Conservation (phyloP, 37 sponge, comb jelly and placozoan genomes). For the Agelas oroides region DNA sequence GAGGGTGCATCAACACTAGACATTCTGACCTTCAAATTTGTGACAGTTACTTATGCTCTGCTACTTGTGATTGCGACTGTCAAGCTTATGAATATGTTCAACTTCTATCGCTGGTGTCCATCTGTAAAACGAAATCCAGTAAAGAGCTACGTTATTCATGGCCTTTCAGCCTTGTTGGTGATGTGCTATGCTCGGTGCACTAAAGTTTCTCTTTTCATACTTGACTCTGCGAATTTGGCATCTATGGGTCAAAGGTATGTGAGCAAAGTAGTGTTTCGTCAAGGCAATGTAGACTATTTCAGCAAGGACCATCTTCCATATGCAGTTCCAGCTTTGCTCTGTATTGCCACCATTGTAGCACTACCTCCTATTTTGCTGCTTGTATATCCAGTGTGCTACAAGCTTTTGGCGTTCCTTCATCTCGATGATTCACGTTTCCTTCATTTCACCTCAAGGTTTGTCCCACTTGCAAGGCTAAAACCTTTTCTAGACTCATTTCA, state of each 20-base stretch:
- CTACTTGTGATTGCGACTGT: not conserved
- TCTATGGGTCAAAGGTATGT: too few relatives aligned
- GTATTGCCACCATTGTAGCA: conserved; percentile 8
- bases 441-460: not conserved
- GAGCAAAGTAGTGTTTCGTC: not conserved
- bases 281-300: conserved; percentile 37
- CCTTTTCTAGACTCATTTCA: conserved; percentile 62
- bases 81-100: conserved; percentile 8
- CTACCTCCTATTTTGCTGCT: conserved; percentile 42
- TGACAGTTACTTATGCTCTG: conserved; percentile 20
- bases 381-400: conserved; percentile 22
- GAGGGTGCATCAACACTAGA: conserved; percentile 44
- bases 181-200: conserved; percentile 32
- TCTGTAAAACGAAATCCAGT: not conserved
- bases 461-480: conserved; percentile 22
- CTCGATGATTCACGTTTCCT: conserved; percentile 11
- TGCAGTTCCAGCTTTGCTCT: conserved; percentile 55
- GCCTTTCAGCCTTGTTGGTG: conserved; percentile 36
- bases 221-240: too few relatives aligned
- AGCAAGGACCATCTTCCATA: conserved; percentile 51
- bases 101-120: not conserved
- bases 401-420: conserved; percentile 1
- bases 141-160: conserved; percentile 21
- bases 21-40: conserved; percentile 45
- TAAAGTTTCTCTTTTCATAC: not conserved